A percentile compares a stretch with the other conserved stretches of the same genome.
phyloP scores from a whole-genome alignment of 2,113 vertebrate genomes.

The Abramis brama region DNA sequence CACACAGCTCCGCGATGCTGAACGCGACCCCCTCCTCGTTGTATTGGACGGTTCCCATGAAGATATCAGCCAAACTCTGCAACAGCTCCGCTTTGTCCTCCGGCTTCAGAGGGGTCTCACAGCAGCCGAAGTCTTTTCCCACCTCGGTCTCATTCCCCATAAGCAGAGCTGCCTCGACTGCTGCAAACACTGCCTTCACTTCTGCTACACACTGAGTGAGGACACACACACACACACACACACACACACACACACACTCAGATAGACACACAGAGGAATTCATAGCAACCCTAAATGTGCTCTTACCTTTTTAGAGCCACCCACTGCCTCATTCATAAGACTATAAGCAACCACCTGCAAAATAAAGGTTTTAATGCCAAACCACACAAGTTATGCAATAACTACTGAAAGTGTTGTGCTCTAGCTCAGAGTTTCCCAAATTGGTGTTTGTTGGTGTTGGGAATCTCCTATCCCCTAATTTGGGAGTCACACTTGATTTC shows the following conservation, averaged over 20 bases:
- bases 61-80: constrained; percentile 76
- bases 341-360: constrained; percentile 80
- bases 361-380: constrained; percentile 21
- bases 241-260: neutral
- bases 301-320: constrained; percentile 81
- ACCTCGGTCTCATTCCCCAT: constrained; percentile 53
- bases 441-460: too few species aligned
- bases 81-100: constrained; percentile 76
- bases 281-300: neutral
- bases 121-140: constrained; percentile 76
- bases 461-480: too few species aligned
- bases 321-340: constrained; percentile 75
- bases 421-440: neutral
- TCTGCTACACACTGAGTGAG: constrained; percentile 71
- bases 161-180: constrained; percentile 68
- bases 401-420: neutral
- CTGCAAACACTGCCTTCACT: constrained; percentile 71
- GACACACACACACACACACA: neutral
- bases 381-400: neutral
- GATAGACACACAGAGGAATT: neutral
- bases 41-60: constrained; percentile 83
- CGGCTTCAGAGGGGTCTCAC: constrained; percentile 58
- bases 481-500: too few species aligned
- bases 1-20: constrained; percentile 74
- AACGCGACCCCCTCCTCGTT: constrained; percentile 71